These are phyloP conservation scores for Gadus chalcogrammus DNA, from an alignment of 2,113 vertebrate genomes.

Conservation along the genomic window DNA sequence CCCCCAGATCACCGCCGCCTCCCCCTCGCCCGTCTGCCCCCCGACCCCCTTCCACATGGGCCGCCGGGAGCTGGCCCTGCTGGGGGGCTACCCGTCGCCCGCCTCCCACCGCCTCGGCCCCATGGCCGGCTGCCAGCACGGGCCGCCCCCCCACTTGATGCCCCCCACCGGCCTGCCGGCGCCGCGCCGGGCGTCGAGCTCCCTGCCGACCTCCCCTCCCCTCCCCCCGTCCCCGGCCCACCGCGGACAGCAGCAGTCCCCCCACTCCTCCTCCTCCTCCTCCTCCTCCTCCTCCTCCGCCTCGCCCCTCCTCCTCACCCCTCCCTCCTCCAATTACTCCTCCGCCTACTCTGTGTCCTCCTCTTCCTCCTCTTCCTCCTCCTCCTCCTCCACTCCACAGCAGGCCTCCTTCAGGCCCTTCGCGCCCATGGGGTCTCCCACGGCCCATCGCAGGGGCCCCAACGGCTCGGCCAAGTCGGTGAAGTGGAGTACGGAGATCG, in stretches of 20 bases:
- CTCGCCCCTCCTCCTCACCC: slow-evolving; percentile 62
- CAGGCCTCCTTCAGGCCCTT: slow-evolving; percentile 75
- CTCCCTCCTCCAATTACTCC: slow-evolving; percentile 50
- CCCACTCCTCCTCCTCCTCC: slow-evolving; percentile 63
- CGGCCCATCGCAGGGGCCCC: slow-evolving; percentile 62
- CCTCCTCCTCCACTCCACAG: slow-evolving; percentile 37
- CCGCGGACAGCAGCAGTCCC: slow-evolving; percentile 64
- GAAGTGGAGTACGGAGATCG: slow-evolving; percentile 86
- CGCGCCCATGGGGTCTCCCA: slow-evolving; percentile 64
- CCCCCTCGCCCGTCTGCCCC: slow-evolving; percentile 56
- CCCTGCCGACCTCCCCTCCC: slow-evolving; percentile 52
- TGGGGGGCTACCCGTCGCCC: slow-evolving; percentile 74
- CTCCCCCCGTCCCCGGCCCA: slow-evolving; percentile 35
- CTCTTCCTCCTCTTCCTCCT: slow-evolving; percentile 53
- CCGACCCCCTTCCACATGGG: slow-evolving; percentile 57
- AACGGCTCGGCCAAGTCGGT: slow-evolving; percentile 66
- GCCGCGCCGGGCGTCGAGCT: slow-evolving; percentile 52
- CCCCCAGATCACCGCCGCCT: slow-evolving; percentile 66
- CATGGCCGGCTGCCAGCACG: slow-evolving; percentile 57
- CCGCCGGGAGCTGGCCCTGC: slow-evolving; percentile 74
- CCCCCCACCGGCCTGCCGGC: slow-evolving; percentile 63
- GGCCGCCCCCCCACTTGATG: slow-evolving; percentile 57
- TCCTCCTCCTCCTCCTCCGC: slow-evolving; percentile 37
- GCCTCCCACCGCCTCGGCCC: slow-evolving; percentile 70
- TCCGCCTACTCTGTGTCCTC: slow-evolving; percentile 39